Evolutionary conservation across 2,113 vertebrate species (phyloP), one percentile per base, ranked within the genome.

Genomic region (Bufo gargarizans): DNA sequence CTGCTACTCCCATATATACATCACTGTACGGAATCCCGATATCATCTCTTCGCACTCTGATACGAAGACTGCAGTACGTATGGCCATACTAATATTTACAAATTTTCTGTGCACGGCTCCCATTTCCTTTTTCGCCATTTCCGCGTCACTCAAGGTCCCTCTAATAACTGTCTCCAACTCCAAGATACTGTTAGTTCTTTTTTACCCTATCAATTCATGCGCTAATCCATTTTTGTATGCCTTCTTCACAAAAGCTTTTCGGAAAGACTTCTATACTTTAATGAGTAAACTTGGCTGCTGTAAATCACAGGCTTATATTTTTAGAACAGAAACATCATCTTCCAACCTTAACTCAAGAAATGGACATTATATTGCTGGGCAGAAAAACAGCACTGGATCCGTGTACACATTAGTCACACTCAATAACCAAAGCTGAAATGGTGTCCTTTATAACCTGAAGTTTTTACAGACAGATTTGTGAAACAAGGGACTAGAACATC

Each of bases 51-150:
- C 96, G 77, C 95, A 95, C 74, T 96, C 96, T 0, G 97, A 99
- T 93, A 95, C 96, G 82, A 96, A 95, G 65, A 96, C 99, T 0
- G 98, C 98, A 90, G 96, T 97, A 77, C 96, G 98, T 58, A 99
- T 99, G 98, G 98, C 98, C 8, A 88, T 98, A 20, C 95, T 99
- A 22, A 97, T 99, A 91, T 99, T 99, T 94, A 99, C 98, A 0
- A 96, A 99, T 93, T 99, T 99, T 91, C 88, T 99, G 87, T 99
- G 98, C 93, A 98, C 99, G 96, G 98, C 97, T 0, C 98, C 98
- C 0, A 99, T 99, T 89, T 99, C 97, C 2, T 99, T 99, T 91
- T 99, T 99, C n/a, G 97, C 98, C 82, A 95, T 98, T 88, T 99
- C 97, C 0, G 98, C 98, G 4, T 97, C 98, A 0, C 94, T 99